These are phyloP conservation scores for Hylyphantes graminicola DNA, from an alignment of 1,140 invertebrate genomes.

Conservation along the genomic window DNA sequence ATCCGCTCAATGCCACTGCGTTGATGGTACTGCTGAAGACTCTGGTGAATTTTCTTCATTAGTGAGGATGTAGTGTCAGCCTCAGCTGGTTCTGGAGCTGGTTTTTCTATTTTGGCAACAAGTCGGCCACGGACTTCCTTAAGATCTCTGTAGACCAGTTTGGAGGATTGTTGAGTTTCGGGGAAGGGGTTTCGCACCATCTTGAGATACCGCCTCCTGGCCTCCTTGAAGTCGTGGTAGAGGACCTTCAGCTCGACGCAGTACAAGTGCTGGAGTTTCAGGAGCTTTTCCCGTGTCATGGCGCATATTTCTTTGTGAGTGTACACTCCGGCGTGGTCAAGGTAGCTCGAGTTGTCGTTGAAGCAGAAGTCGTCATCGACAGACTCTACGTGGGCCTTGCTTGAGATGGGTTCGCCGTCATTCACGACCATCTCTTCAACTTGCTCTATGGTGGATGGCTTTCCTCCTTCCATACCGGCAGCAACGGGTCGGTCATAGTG, in stretches of 20 bases:
- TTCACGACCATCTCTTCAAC: not conserved
- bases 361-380: conserved; percentile 19
- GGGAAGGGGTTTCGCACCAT: not conserved
- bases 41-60: not conserved
- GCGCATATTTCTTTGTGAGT: conserved; percentile 86
- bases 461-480: not conserved
- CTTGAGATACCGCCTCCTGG: conserved; percentile 75
- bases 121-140: conserved; percentile 81
- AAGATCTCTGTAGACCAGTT: conserved; percentile 78
- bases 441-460: not conserved
- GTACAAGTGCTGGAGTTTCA: conserved; percentile 83
- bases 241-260: conserved; percentile 84
- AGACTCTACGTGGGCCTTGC: conserved; percentile 6
- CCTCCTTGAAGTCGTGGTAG: conserved; percentile 78
- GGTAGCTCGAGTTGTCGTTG: conserved; percentile 32
- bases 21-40: conserved; percentile 2
- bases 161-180: conserved; percentile 69
- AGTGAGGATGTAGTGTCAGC: not conserved
- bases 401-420: not conserved
- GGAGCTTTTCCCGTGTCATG: conserved; percentile 81
- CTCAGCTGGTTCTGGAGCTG: not conserved
- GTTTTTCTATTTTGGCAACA: conserved; percentile 42
- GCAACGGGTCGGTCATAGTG: conserved; percentile 4
- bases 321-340: conserved; percentile 82
- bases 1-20: not conserved